Conservation (phyloP, 1,140 invertebrate genomes). For the Eciton burchellii region DNA sequence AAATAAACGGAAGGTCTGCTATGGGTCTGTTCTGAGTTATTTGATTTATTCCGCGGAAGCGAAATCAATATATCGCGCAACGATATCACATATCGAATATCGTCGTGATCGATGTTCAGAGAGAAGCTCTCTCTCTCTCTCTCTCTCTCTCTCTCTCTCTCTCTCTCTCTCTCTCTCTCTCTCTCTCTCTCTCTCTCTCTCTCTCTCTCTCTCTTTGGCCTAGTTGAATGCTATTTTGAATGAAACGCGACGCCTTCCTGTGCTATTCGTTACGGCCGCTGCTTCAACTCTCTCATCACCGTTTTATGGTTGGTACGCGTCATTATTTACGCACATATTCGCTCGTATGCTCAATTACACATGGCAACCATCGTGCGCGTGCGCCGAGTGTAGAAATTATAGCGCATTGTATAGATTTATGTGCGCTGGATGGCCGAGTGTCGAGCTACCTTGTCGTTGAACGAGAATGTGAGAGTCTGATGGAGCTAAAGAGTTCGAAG, state of each 20-base stretch:
- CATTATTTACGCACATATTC: neutral
- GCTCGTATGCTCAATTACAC: neutral
- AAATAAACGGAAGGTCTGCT: too few relatives aligned
- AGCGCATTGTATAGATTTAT: conserved; percentile 81
- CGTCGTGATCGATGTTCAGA: too few relatives aligned
- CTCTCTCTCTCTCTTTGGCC: neutral
- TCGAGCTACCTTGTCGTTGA: conserved; percentile 45
- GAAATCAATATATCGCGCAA: neutral
- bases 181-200: too few relatives aligned
- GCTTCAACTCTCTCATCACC: neutral
- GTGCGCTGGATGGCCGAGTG: conserved; percentile 68
- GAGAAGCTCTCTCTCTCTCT: too few relatives aligned
- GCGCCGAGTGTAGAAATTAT: conserved; percentile 56
- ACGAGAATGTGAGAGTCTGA: conserved; percentile 57
- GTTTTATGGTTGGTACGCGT: neutral
- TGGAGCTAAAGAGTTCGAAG: conserved; percentile 57
- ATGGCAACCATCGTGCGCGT: neutral
- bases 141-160: too few relatives aligned
- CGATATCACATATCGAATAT: neutral
- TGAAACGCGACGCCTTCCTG: neutral
- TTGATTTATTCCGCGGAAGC: neutral
- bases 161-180: too few relatives aligned
- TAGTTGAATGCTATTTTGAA: neutral
- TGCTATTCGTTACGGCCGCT: neutral
- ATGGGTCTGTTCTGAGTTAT: too few relatives aligned